Conservation (phyloP, 2,888 invertebrate species). For the Leucophora obtusa region DNA sequence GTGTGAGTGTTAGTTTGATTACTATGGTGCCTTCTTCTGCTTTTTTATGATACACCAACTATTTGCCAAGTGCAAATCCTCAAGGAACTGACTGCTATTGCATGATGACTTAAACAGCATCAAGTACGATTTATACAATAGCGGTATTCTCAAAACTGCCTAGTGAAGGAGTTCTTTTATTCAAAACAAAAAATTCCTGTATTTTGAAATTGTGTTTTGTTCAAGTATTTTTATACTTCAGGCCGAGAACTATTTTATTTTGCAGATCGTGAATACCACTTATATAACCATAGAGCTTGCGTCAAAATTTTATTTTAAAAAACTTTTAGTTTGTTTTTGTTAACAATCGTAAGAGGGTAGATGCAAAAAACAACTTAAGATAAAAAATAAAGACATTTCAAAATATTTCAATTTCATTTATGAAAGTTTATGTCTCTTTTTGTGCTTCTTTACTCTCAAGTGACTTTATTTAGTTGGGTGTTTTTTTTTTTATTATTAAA, state of each 20-base stretch:
- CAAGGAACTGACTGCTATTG: constrained; percentile 36
- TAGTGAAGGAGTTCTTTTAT: no score
- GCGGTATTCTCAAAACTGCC: no score
- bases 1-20: constrained; percentile 27
- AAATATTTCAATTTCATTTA: constrained; percentile 48
- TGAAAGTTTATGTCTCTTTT: constrained; percentile 40
- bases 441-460: constrained; percentile 19
- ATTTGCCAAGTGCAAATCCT: constrained; percentile 67
- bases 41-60: constrained; percentile 11
- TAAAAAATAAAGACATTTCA: constrained; percentile 34
- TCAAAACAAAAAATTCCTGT: background rate
- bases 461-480: constrained; percentile 13
- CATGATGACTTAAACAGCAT: constrained; percentile 34
- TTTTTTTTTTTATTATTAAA: background rate
- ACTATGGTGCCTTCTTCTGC: background rate
- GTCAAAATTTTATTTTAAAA: constrained; percentile 18
- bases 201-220: background rate
- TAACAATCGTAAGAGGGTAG: background rate
- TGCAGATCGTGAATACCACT: no score
- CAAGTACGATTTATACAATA: background rate
- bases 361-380: background rate
- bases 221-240: no score
- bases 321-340: background rate
- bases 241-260: no score
- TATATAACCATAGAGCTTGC: background rate